Base-by-base conservation (phyloP, 2,888 invertebrate species). In the Unio delphinus region DNA sequence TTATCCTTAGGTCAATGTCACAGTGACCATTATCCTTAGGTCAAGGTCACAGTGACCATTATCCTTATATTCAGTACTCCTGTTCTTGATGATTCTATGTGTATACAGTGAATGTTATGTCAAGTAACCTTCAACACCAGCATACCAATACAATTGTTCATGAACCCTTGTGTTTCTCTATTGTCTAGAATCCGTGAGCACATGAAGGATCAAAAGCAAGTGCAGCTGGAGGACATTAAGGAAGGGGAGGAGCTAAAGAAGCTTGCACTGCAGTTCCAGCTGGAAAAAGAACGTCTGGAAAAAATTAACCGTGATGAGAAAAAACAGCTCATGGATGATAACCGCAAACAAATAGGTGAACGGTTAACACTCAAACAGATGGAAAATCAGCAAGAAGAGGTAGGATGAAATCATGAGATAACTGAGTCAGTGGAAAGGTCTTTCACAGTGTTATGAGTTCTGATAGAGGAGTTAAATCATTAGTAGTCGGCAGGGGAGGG, bases 211-310 rank as follows among this genome's bases (percentile, higher is more conserved):
- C 72, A 67, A 11, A 80, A 85, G 7, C 73, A 79, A 61, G 77
- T 75, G 30, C 65, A 59, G 26, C 74, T 76, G 54, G 83, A 87
- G 55, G 86, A 86, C 62, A 57, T 58, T 0, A 76, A 77, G 4
- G 90, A 90, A 68, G 89, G 88, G 3, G 85, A 88, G 30, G 87
- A 89, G 70, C 77, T 90, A 62, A 83, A 87, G 73, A 81, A 84
- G 64, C 80, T 89, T 60, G 85, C 87, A 1, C 72, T 83, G 6
- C 84, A 87, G 66, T 85, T 85, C 74, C 84, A 87, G 30, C 62
- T 81, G 17, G 89, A 90, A 80, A 87, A 86, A 68, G 82, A 87
- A 60, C 78, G 85, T 11, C 76, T 88, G 58, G 87, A 88, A 54
- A 80, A 83, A 30, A 86, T 89, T 61, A 75, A 83, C 23, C 75